phyloP scores from a whole-genome alignment of 2,113 vertebrate species.

The Ictidomys tridecemlineatus region DNA sequence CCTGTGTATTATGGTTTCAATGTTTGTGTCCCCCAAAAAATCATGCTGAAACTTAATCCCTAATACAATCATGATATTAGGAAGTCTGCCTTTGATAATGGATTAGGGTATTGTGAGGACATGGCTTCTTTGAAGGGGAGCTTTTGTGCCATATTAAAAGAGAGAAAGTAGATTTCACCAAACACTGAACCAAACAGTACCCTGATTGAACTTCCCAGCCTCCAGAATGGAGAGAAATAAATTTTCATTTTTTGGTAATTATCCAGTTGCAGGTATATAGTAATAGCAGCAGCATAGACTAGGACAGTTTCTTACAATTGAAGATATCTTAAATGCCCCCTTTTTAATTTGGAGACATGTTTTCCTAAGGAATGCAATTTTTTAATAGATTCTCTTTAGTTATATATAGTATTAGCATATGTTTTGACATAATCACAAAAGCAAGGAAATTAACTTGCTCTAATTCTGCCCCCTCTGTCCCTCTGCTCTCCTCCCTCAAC shows the following conservation, averaged over 20 bases:
- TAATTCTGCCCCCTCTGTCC: no score
- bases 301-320: not conserved
- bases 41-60: not conserved
- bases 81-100: no score
- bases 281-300: not conserved
- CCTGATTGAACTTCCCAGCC: accelerated
- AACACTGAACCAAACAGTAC: accelerated
- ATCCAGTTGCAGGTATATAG: not conserved
- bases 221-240: not conserved
- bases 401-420: no score
- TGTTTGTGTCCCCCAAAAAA: not conserved
- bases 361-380: not conserved
- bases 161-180: not conserved
- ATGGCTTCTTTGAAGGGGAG: not conserved
- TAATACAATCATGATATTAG: not conserved
- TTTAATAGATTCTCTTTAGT: not conserved
- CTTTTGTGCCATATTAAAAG: no score
- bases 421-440: no score
- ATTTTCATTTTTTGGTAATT: not conserved
- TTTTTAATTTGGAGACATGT: not conserved
- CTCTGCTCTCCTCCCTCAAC: no score
- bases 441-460: no score
- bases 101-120: not conserved
- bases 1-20: not conserved
- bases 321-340: not conserved